These are phyloP conservation scores for Drosophila ezoana DNA, from an alignment of 2,888 invertebrate species.

Conservation along the genomic window DNA sequence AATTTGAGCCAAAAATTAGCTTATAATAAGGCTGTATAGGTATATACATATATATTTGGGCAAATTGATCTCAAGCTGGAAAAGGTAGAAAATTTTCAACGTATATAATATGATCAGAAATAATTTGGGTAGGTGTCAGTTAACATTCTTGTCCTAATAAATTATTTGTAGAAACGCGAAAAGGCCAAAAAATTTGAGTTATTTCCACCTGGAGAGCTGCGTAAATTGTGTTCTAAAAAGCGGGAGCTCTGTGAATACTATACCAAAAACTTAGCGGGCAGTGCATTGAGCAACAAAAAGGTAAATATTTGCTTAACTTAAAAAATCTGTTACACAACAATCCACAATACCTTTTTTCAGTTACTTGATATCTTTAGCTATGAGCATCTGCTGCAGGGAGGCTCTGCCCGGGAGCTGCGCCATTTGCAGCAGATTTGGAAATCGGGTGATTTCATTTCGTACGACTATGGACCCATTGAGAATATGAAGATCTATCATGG, in stretches of 20 bases:
- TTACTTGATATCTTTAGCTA: conserved; percentile 74
- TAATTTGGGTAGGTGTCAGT: neutral
- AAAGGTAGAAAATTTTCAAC: too few relatives aligned
- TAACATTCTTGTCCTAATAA: neutral
- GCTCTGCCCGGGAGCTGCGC: conserved; percentile 72
- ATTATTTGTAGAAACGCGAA: conserved; percentile 39
- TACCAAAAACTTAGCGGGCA: conserved; percentile 58
- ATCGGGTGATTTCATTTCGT: conserved; percentile 82
- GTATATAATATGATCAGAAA: too few relatives aligned
- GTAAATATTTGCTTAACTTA: conserved; percentile 17
- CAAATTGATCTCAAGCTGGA: too few relatives aligned
- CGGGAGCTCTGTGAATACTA: conserved; percentile 61
- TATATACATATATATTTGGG: too few relatives aligned
- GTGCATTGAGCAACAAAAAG: conserved; percentile 59
- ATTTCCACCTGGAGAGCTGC: conserved; percentile 61
- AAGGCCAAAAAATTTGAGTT: conserved; percentile 56
- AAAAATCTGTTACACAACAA: neutral
- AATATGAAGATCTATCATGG: conserved; percentile 69
- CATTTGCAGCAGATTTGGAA: conserved; percentile 80
- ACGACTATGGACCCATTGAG: conserved; percentile 74
- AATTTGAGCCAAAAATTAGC: too few relatives aligned
- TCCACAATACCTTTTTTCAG: conserved; percentile 27
- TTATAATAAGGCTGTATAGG: too few relatives aligned
- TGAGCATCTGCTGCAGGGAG: conserved; percentile 76
- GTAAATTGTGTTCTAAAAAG: conserved; percentile 48